Base-by-base conservation (phyloP, 1,140 invertebrate genomes). In the Macrobrachium nipponense region DNA sequence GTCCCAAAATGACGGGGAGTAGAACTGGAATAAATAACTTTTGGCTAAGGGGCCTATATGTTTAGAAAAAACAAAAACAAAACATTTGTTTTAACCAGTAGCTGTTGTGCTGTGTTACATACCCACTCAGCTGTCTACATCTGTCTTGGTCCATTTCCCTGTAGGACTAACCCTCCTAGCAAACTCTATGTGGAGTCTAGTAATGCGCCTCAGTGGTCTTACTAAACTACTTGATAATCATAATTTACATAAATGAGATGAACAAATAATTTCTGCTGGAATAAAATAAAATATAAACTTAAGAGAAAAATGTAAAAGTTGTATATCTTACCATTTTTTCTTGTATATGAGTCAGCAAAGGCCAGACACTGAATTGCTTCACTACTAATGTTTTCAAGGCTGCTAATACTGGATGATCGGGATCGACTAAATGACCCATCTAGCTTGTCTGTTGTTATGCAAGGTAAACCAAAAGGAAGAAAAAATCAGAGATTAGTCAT, bases 351-450 rank as follows among this genome's bases (percentile, higher is more conserved):
- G 92, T 99, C 98, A 90, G 96, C 97, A 93, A 99, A 99, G 89
- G 95, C 95, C 91, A 99, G 94, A 93, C 96, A 98, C 92, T 97
- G 97, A 90, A 99, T 96, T 91, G 97, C 96, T 94, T 99, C 98
- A 89, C 96, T 96, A 89, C 95, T 95, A 92, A 98, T 98, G 93
- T 98, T 98, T 92, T 99, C 98, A 91, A 99, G 93, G 92, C 97
- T 98, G 89, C 97, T 98, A 95, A 98, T 98, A 92, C 96, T 98
- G 91, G 97, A 98, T 91, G 97, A 98, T 44, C 97, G 94, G 89
- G 97, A 98, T 91, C 97, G 94, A 90, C 97, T 97, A 93, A 98
- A 98, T 89, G 96, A 97, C 91, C 95, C 97, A 93, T 98, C 97
- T 93, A 97, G 94, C 94, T 98, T 98, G 93, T 99, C 97, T 98